phyloP scores from a whole-genome alignment of 1,140 invertebrate species.

The Leptinotarsa undecemlineata region DNA sequence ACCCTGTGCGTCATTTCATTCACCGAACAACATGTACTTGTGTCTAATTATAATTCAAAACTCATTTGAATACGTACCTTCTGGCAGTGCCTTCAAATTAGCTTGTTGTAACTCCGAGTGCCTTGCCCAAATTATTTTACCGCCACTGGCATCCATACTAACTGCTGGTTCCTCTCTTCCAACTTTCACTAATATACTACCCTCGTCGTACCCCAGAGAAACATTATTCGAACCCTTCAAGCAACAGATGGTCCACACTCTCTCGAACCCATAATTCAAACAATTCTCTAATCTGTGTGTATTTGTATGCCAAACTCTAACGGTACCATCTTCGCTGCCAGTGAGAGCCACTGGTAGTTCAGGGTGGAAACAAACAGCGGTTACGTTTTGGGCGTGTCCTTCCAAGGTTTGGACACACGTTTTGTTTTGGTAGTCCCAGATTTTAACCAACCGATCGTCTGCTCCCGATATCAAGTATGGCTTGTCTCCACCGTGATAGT shows the following conservation, averaged over 20 bases:
- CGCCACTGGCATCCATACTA: conserved; percentile 97
- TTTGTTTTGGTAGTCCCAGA: conserved; percentile 99
- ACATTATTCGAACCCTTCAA: conserved; percentile 96
- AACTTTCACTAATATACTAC: conserved; percentile 96
- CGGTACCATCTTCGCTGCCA: conserved; percentile 96
- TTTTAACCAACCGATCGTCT: conserved; percentile 96
- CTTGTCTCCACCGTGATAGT: conserved; percentile 98
- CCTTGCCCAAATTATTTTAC: conserved; percentile 98
- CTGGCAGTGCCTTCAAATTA: conserved; percentile 84
- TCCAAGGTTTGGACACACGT: conserved; percentile 98
- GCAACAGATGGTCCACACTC: conserved; percentile 97
- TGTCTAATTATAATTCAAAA: too few species aligned
- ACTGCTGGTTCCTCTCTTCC: conserved; percentile 98
- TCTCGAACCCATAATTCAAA: conserved; percentile 96
- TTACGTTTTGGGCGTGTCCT: conserved; percentile 95
- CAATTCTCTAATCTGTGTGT: conserved; percentile 96
- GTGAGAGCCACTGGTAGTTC: conserved; percentile 96
- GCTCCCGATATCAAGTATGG: conserved; percentile 99
- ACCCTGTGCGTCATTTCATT: too few species aligned
- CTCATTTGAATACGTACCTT: conserved; percentile 56
- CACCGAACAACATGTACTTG: too few species aligned
- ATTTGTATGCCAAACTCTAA: conserved; percentile 97
- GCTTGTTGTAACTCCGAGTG: conserved; percentile 99
- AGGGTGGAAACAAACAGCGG: conserved; percentile 92
- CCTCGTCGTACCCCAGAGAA: conserved; percentile 93